phyloP scores from a whole-genome alignment of 2,888 invertebrate genomes.

The Nephrotoma appendiculata region DNA sequence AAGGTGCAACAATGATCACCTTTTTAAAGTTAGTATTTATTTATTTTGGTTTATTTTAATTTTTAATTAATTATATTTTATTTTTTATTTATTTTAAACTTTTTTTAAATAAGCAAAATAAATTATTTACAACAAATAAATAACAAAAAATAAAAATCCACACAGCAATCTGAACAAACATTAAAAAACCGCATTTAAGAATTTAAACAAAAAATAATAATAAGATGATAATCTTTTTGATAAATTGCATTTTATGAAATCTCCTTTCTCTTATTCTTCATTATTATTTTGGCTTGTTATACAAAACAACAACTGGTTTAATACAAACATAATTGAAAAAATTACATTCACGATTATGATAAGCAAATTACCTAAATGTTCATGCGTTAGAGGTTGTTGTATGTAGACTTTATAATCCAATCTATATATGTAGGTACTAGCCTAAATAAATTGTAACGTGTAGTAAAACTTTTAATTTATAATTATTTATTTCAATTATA shows the following conservation, averaged over 20 bases:
- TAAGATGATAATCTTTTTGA: not conserved
- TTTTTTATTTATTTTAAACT: not conserved
- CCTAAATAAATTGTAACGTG: no score
- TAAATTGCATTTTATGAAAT: not conserved
- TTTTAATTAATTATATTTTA: not conserved
- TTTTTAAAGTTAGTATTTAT: not conserved
- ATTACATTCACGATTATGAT: not conserved
- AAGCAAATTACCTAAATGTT: not conserved
- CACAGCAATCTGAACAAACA: not conserved
- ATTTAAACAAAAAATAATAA: not conserved
- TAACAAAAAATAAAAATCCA: not conserved
- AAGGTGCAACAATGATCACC: not conserved
- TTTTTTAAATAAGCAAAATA: not conserved
- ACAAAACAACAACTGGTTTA: not conserved
- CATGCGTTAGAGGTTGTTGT: not conserved
- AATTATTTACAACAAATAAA: not conserved
- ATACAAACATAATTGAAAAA: not conserved
- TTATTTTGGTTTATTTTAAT: not conserved
- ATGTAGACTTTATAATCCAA: not conserved
- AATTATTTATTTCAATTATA: no score
- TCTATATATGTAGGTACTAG: no score
- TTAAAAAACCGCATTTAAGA: not conserved
- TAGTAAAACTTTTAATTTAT: no score
- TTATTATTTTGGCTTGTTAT: not conserved
- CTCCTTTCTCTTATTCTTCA: not conserved